Evolutionary conservation across 2,888 invertebrate species (phyloP).

Genomic region (Bellardia pandia): DNA sequence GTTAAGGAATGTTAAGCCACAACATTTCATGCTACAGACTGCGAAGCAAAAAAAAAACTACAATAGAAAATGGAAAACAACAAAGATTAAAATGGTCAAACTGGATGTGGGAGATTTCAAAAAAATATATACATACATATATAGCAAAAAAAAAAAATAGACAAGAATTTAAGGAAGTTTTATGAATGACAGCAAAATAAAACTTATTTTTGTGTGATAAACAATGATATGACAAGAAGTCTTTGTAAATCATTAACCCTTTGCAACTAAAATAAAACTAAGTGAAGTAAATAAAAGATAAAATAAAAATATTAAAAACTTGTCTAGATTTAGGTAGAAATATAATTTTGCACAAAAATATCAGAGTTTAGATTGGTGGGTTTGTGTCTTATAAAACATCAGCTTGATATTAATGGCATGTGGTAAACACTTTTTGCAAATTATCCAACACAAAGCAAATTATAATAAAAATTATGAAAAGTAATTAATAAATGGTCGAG

Average conservation of each 20-base stretch:
- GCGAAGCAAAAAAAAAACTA: background rate
- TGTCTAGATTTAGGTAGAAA: no score
- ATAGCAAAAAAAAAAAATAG: background rate
- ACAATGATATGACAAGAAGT: background rate
- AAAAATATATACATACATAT: background rate
- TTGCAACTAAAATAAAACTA: background rate
- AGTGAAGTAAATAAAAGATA: background rate
- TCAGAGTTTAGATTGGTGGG: no score
- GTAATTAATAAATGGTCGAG: no score
- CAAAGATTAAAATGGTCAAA: conserved; percentile 37
- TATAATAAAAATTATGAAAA: no score
- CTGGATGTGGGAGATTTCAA: background rate
- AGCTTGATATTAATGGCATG: no score
- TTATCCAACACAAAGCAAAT: no score
- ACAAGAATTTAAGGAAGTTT: conserved; percentile 5
- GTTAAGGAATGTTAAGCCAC: conserved; percentile 48
- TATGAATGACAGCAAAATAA: conserved; percentile 33
- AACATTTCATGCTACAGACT: conserved; percentile 37
- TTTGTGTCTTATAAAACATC: no score
- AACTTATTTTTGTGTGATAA: conserved; percentile 12
- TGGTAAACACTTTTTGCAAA: no score
- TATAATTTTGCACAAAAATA: no score
- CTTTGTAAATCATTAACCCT: conserved; percentile 10
- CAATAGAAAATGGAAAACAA: background rate
- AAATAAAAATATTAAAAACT: background rate